Conservation (phyloP, 2,888 invertebrate species). For the Platypus cylindrus region DNA sequence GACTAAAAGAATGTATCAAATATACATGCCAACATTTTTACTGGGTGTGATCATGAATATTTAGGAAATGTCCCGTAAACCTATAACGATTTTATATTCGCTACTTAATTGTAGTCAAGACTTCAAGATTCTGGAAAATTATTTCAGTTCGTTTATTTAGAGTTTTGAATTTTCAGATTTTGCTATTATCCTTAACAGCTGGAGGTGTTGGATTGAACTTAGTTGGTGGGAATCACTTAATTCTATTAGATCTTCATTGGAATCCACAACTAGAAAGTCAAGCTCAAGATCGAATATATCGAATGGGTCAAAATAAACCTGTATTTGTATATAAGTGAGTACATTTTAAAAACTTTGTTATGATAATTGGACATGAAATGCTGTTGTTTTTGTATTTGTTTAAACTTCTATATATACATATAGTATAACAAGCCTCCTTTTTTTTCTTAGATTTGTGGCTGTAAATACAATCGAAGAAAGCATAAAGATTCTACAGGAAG, state of each 20-base stretch:
- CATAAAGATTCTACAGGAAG: constrained; percentile 67
- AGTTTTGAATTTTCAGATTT: constrained; percentile 45
- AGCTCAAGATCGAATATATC: constrained; percentile 86
- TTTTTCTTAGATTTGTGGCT: constrained; percentile 57
- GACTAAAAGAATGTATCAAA: too few species aligned
- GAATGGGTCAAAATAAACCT: constrained; percentile 74
- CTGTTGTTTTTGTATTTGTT: neutral
- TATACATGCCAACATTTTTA: too few species aligned
- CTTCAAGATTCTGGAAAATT: too few species aligned
- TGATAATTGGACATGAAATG: neutral
- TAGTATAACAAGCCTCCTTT: neutral
- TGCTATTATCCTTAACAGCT: constrained; percentile 80
- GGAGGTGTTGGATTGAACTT: constrained; percentile 93
- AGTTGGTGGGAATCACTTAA: constrained; percentile 81
- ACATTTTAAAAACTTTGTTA: neutral
- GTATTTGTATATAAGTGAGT: constrained; percentile 72
- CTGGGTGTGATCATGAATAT: too few species aligned
- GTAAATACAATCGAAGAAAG: constrained; percentile 79
- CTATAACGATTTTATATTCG: too few species aligned
- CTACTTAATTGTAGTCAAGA: too few species aligned
- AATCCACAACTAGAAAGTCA: constrained; percentile 93
- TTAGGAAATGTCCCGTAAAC: too few species aligned
- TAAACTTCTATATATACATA: neutral
- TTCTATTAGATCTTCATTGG: constrained; percentile 89
- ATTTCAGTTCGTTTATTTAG: too few species aligned